Percentiles rank a stretch among this genome's conserved stretches.
These are phyloP conservation scores for Aphelenchoides fujianensis DNA, from an alignment of 1,140 invertebrate genomes.

Conservation along the genomic window DNA sequence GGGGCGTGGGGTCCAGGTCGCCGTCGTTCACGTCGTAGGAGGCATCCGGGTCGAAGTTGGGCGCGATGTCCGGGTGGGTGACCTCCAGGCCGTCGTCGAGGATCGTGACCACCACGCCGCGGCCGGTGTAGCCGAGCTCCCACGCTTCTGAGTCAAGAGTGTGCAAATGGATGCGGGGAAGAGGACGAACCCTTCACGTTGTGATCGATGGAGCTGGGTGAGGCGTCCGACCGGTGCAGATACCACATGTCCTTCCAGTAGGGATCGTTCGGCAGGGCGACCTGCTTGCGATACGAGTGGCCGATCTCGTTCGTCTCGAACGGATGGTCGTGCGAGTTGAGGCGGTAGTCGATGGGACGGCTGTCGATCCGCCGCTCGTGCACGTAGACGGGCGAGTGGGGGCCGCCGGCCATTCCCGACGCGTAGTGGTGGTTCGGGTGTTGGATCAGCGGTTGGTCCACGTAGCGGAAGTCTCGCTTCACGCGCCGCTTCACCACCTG, in stretches of 20 bases:
- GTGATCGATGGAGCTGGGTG: constrained; percentile 50
- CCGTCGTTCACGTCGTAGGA: constrained; percentile 93
- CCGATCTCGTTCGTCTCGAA: constrained; percentile 26
- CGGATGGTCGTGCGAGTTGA: constrained; percentile 26
- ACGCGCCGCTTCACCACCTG: constrained; percentile 80
- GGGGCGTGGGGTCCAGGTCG: constrained; percentile 88
- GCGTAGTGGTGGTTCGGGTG: constrained; percentile 16
- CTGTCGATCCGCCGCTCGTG: constrained; percentile 22
- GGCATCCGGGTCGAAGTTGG: constrained; percentile 88
- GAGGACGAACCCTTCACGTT: constrained; percentile 52
- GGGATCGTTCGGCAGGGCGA: constrained; percentile 57
- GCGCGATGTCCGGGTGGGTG: constrained; percentile 86
- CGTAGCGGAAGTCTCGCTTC: constrained; percentile 75
- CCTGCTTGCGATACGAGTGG: constrained; percentile 21
- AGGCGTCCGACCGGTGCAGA: constrained; percentile 45
- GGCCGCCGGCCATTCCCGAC: background rate
- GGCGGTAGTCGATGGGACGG: constrained; percentile 21
- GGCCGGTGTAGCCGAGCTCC: constrained; percentile 67
- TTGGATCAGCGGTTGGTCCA: constrained; percentile 16
- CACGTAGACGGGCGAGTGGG: background rate
- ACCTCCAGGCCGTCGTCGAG: constrained; percentile 94
- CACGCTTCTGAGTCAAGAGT: constrained; percentile 49
- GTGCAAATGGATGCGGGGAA: background rate
- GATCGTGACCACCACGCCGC: constrained; percentile 87
- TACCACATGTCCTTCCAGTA: constrained; percentile 63